phyloP scores from a whole-genome alignment of 1,140 invertebrate genomes.

The Paramacrobiotus metropolitanus region DNA sequence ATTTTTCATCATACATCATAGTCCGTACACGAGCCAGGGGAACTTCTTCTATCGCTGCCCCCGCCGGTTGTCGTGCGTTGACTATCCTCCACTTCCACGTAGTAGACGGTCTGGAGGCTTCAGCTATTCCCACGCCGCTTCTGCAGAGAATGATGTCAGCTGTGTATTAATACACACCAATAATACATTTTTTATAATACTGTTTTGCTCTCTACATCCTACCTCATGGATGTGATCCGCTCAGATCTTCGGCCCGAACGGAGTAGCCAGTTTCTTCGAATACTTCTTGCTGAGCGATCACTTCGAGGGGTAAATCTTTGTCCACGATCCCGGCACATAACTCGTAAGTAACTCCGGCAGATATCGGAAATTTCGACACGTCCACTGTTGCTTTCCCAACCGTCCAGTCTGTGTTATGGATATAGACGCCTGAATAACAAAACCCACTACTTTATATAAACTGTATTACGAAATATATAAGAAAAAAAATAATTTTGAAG shows the following conservation, averaged over 20 bases:
- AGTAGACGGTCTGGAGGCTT: constrained; percentile 56
- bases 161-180: background rate
- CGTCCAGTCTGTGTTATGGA: constrained; percentile 19
- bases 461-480: no score
- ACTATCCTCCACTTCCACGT: constrained; percentile 73
- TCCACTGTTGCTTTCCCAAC: constrained; percentile 32
- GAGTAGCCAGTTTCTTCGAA: constrained; percentile 84
- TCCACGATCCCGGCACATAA: constrained; percentile 85
- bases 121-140: constrained; percentile 28
- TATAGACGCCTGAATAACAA: constrained; percentile 9
- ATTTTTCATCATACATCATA: constrained; percentile 39
- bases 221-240: constrained; percentile 51
- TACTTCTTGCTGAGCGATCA: constrained; percentile 68
- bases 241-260: constrained; percentile 43
- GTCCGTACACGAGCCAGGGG: constrained; percentile 40
- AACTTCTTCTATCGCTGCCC: constrained; percentile 60
- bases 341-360: constrained; percentile 57
- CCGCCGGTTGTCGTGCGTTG: constrained; percentile 42
- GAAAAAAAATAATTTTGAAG: no score
- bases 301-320: constrained; percentile 43
- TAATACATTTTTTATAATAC: no score
- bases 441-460: no score
- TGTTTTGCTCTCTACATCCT: no score
- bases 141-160: constrained; percentile 15
- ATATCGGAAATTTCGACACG: constrained; percentile 40